These are phyloP conservation scores for Marronus borbonicus DNA, from an alignment of 2,888 invertebrate genomes.

Conservation along the genomic window DNA sequence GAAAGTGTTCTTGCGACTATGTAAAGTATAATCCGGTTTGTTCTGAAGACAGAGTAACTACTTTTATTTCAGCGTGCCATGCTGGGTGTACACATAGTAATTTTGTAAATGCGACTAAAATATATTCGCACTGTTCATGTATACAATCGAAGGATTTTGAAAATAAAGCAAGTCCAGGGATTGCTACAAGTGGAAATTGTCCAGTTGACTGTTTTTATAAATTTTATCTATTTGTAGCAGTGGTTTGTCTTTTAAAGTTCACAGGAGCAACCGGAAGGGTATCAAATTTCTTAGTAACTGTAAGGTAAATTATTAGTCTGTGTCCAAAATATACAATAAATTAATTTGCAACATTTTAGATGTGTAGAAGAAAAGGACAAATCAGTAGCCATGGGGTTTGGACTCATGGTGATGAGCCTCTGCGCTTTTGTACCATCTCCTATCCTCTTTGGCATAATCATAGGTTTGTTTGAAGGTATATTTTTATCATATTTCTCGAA, in stretches of 20 bases:
- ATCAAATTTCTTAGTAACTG: constrained; percentile 76
- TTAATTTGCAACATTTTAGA: constrained; percentile 64
- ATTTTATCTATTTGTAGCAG: constrained; percentile 73
- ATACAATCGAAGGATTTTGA: constrained; percentile 60
- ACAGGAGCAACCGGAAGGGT: constrained; percentile 76
- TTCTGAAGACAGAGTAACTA: constrained; percentile 74
- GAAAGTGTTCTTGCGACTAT: constrained; percentile 79
- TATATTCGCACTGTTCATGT: constrained; percentile 72
- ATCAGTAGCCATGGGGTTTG: constrained; percentile 81
- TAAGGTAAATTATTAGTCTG: constrained; percentile 68
- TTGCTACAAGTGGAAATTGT: constrained; percentile 72
- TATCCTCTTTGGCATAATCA: constrained; percentile 82
- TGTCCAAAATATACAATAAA: constrained; percentile 40
- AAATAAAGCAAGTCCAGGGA: constrained; percentile 61
- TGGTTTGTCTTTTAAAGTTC: constrained; percentile 75
- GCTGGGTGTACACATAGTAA: constrained; percentile 78
- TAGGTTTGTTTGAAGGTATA: constrained; percentile 71
- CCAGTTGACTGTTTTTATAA: constrained; percentile 74
- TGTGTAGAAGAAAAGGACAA: constrained; percentile 84
- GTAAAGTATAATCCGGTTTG: constrained; percentile 84
- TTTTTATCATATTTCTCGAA: neutral
- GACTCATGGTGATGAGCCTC: constrained; percentile 79
- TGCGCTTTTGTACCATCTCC: constrained; percentile 85
- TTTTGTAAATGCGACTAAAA: constrained; percentile 70
- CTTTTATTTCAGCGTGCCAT: constrained; percentile 86